Evolutionary conservation across 2,888 invertebrate genomes (phyloP), one percentile per base, ranked within the genome.

Genomic region (Polydrusus tereticollis): DNA sequence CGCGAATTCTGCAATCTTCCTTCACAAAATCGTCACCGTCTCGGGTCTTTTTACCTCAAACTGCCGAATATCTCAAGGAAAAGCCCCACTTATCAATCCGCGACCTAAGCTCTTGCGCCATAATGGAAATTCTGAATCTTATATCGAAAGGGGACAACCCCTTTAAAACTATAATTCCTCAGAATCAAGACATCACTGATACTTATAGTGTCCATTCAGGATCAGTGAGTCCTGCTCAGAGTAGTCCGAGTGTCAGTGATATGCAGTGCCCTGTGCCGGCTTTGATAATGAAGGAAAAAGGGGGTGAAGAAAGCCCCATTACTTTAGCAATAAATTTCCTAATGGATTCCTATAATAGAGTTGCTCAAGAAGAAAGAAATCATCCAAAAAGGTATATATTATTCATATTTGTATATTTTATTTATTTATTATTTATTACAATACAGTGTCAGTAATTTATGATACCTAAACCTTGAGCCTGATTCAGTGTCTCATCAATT

Each of bases 311-410:
- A 55, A 78, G 77, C 8, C 80, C 82, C 0, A 77, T 81, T 52
- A 77, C 77, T 23, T 55, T 81, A 41, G 84, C 84, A 0, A 75
- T 86, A 20, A 79, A 80, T 57, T 91, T 90, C 80, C 83, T 91
- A 66, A 85, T 90, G 79, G 90, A 90, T 75, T 89, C 88, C 81
- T 94, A 94, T 83, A 90, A 91, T 41, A 88, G 93, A 78, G 91
- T 93, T 14, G 89, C 90, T 38, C 82, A 90, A 0, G 94, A 94
- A 82, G 94, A 94, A 83, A 87, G 93, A 77, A 91, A 91, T 81
- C 89, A 93, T 82, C 91, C 94, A 18, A 94, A 93, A 87, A 90
- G 90, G 82, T 70, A 36, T 16, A 47, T 16, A 33, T 21, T 7
- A 23, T 23, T 52, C 8, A 20, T 16, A 52, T 21, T 5, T 45